A percentile compares a stretch with the other conserved stretches of the same genome.
phyloP scores from a whole-genome alignment of 2,113 vertebrate species.

The Alaudala cheleensis region DNA sequence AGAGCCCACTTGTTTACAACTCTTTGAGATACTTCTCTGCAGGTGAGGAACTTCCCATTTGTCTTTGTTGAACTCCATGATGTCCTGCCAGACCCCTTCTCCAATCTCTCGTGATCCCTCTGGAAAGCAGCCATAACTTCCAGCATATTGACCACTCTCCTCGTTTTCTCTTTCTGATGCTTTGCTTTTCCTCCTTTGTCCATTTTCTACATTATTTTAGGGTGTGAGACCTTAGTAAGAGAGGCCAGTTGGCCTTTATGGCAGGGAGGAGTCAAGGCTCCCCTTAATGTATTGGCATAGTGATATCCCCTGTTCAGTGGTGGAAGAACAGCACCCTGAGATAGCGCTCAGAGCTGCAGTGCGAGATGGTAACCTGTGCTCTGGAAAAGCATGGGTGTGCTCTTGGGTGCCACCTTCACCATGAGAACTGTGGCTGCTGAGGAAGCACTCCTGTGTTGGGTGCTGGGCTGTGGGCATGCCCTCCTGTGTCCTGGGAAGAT shows the following conservation, averaged over 20 bases:
- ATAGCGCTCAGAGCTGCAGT: neutral
- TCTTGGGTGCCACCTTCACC: neutral
- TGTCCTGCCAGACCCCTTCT: neutral
- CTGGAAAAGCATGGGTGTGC: neutral
- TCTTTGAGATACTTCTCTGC: neutral
- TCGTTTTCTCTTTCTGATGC: neutral
- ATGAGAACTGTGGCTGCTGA: neutral
- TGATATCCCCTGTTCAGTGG: neutral
- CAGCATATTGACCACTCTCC: neutral
- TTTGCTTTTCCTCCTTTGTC: neutral
- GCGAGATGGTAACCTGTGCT: fast-evolving
- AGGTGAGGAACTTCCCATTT: neutral
- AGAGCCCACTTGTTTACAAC: neutral
- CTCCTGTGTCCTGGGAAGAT: neutral
- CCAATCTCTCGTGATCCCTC: neutral
- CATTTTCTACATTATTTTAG: neutral
- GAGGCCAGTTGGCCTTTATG: neutral
- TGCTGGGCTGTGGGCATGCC: neutral
- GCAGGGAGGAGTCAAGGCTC: neutral
- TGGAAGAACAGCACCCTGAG: neutral
- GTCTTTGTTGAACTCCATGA: neutral
- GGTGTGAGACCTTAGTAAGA: neutral
- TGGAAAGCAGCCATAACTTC: neutral
- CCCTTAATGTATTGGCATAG: neutral
- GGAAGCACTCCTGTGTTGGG: no score